Evolutionary conservation across 2,797 vertebrate genomes (phyloP).

Genomic region (Acipenser ruthenus): DNA sequence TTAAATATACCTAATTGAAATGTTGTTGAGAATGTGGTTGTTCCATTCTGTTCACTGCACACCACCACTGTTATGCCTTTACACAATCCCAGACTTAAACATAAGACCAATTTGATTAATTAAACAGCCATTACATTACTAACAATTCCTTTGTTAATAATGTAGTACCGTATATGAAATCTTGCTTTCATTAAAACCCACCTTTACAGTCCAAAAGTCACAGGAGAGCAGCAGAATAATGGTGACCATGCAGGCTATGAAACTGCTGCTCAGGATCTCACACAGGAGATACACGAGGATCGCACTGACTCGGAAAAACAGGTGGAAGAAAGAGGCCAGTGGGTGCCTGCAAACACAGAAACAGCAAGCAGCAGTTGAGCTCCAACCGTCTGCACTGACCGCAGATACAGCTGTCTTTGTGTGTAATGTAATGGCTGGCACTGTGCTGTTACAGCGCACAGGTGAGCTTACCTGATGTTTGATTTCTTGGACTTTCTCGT

Average conservation of each 20-base stretch:
- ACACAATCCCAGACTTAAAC: neutral
- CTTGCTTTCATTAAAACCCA: constrained; percentile 34
- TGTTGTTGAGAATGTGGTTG: no score
- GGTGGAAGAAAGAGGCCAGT: constrained; percentile 86
- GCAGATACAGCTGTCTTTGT: no score
- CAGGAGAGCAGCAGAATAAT: constrained; percentile 89
- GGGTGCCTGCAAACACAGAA: constrained; percentile 70
- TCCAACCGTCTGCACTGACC: no score
- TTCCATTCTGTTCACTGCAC: no score
- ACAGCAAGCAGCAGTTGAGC: neutral
- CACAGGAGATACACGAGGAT: constrained; percentile 80
- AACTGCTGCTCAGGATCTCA: constrained; percentile 67
- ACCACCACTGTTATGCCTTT: no score
- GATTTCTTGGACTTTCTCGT: constrained; percentile 58
- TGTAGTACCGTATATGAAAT: neutral
- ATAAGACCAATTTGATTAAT: neutral
- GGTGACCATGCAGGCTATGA: constrained; percentile 87
- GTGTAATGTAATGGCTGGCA: no score
- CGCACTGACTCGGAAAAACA: constrained; percentile 83
- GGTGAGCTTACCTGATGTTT: constrained; percentile 65
- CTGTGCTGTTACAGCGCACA: neutral
- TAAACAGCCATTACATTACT: neutral
- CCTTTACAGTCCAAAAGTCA: constrained; percentile 97
- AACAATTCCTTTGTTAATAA: neutral
- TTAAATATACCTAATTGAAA: no score